Evolutionary conservation across 1,140 invertebrate species (phyloP).

Genomic region (Apis laboriosa): DNA sequence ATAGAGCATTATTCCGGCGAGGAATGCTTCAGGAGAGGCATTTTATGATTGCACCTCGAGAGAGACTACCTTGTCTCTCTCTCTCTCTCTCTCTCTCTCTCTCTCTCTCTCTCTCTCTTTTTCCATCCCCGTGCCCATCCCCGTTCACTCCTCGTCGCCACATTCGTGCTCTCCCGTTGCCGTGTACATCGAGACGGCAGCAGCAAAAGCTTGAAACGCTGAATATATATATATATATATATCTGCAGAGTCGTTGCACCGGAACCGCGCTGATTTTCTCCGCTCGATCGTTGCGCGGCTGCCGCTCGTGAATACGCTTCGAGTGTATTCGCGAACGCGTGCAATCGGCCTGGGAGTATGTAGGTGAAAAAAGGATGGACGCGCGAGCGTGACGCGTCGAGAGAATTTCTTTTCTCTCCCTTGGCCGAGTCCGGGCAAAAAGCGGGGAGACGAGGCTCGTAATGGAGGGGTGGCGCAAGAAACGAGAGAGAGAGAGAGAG

Average conservation of each 20-base stretch:
- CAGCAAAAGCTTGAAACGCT: constrained; percentile 22
- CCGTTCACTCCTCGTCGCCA: not conserved
- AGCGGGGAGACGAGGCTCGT: not conserved
- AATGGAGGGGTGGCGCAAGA: not conserved
- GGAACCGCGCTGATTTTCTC: constrained; percentile 57
- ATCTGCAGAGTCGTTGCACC: constrained; percentile 45
- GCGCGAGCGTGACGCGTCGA: constrained; percentile 14
- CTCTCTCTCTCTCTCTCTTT: constrained; percentile 3
- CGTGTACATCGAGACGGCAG: constrained; percentile 2
- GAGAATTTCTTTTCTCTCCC: constrained; percentile 12
- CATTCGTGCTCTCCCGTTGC: not conserved
- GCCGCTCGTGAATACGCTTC: constrained; percentile 6
- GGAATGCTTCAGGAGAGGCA: constrained; percentile 32
- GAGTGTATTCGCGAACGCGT: constrained; percentile 1
- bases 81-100: no score
- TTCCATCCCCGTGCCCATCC: not conserved
- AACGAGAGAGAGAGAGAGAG: not conserved
- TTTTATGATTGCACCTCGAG: constrained; percentile 53
- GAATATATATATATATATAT: not conserved
- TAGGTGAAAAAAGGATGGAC: constrained; percentile 15
- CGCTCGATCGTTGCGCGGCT: not conserved
- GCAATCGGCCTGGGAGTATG: not conserved
- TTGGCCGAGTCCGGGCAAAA: not conserved
- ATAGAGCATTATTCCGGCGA: constrained; percentile 13
- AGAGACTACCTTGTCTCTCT: constrained; percentile 1